Evolutionary conservation across 2,888 invertebrate species (phyloP), one percentile per base, ranked within the genome.

Genomic region (Agriotes lineatus): DNA sequence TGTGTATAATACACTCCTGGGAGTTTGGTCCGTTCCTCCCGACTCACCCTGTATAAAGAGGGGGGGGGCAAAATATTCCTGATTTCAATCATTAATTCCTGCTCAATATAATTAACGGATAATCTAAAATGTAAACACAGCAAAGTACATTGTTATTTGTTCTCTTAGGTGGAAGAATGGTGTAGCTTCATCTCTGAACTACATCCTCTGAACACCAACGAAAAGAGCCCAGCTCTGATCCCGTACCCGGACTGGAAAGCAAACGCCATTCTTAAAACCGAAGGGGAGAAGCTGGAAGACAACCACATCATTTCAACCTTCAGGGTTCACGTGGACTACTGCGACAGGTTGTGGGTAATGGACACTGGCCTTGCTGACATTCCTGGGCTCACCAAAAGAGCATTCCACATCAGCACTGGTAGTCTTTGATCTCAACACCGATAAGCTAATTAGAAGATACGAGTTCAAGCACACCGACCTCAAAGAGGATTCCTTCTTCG

Each of bases 311-410:
- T 93, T 57, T 94, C 91, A 1, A 91, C 91, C 2, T 93, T 93
- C 82, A 88, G 95, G 69, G 85, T 93, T 18, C 88, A 87, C 72
- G 90, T 91, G 0, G 95, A 95, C 80, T 86, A 86, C 3, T 95
- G 95, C 77, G 93, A 93, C 80, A 88, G 95, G 45, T 86, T 95
- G 6, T 95, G 95, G 94, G 91, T 93, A 3, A 87, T 95, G 83
- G 94, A 95, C 79, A 90, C 93, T 0, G 95, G 94, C 60, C 83
- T 93, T 35, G 90, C 91, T 42, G 92, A 94, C 80, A 92, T 94
- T 82, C 84, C 90, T 57, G 93, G 93, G 79, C n/a, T 84, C 84
- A 22, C 85, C 87, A 35, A 89, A 90, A 73, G 91, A 86, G 86
- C 87, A 88, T 14, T 85, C 88, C 1, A 89, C 89, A 1, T 89